Evolutionary conservation across 2,888 invertebrate species (phyloP).

Genomic region (Drosophila merina): DNA sequence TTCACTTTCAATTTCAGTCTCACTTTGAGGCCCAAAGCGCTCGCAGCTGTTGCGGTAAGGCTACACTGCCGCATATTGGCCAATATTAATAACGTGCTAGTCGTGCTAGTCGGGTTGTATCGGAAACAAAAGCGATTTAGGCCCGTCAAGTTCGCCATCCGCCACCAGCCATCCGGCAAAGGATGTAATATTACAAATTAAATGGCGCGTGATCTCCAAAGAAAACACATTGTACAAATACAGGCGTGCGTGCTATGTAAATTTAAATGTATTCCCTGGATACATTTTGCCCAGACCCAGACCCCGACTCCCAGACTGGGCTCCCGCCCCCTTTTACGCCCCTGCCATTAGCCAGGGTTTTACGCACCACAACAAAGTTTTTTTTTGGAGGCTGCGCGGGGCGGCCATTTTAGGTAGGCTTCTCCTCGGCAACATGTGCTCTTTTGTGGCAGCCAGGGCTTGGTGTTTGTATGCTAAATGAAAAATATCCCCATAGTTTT

Average conservation of each 20-base stretch:
- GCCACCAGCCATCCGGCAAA: background rate
- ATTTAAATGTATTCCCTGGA: constrained; percentile 63
- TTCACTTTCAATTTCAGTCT: constrained; percentile 23
- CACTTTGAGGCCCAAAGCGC: constrained; percentile 13
- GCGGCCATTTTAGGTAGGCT: constrained; percentile 35
- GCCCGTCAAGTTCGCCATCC: background rate
- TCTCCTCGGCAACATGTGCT: constrained; percentile 16
- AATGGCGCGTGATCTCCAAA: constrained; percentile 56
- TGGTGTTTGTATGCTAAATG: constrained; percentile 24
- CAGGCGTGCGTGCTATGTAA: constrained; percentile 17
- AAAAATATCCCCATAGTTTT: constrained; percentile 42
- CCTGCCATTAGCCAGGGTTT: constrained; percentile 65
- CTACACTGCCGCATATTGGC: constrained; percentile 11
- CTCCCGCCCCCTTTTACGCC: background rate
- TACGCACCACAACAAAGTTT: constrained; percentile 55
- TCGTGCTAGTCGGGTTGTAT: constrained; percentile 17
- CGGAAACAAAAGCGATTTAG: constrained; percentile 21
- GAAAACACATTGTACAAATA: constrained; percentile 45
- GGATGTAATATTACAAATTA: constrained; percentile 46
- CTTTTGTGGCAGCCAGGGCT: constrained; percentile 7
- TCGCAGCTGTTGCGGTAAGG: constrained; percentile 26
- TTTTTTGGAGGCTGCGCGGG: constrained; percentile 45
- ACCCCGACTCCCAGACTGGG: constrained; percentile 29
- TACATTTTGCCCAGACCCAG: constrained; percentile 53
- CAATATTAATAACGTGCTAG: constrained; percentile 30